Evolutionary conservation across 2,113 vertebrate species (phyloP).

Genomic region (Gavia stellata): DNA sequence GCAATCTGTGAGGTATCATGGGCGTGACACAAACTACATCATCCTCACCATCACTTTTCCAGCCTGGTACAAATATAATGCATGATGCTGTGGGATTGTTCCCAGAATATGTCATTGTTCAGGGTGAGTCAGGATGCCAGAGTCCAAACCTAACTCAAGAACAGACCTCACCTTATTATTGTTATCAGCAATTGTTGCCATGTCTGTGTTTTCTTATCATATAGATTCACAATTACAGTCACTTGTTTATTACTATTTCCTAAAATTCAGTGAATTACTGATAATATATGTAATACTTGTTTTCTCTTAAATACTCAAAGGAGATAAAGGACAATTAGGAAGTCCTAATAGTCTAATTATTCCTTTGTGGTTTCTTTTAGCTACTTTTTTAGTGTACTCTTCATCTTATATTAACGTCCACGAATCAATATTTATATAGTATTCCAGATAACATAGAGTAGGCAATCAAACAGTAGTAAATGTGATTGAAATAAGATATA

Average conservation of each 20-base stretch:
- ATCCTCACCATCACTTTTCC: background rate
- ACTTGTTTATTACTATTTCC: background rate
- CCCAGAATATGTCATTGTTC: background rate
- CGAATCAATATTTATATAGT: constrained; percentile 17
- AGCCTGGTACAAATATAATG: background rate
- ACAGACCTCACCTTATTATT: background rate
- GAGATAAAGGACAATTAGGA: background rate
- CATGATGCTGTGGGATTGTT: background rate
- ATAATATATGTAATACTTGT: background rate
- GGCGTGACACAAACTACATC: background rate
- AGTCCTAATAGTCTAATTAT: background rate
- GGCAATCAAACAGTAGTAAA: constrained; percentile 10
- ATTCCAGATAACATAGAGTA: background rate
- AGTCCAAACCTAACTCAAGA: background rate
- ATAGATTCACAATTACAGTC: background rate
- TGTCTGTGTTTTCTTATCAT: background rate
- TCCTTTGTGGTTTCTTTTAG: background rate
- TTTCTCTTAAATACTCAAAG: background rate
- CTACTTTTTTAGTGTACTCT: background rate
- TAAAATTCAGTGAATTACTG: background rate
- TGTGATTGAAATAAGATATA: constrained; percentile 29
- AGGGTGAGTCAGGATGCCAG: background rate
- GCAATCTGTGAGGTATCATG: background rate
- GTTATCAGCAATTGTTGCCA: background rate
- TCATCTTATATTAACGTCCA: background rate